Base-by-base conservation (phyloP, 2,797 vertebrate species). In the Okamejei kenojei region DNA sequence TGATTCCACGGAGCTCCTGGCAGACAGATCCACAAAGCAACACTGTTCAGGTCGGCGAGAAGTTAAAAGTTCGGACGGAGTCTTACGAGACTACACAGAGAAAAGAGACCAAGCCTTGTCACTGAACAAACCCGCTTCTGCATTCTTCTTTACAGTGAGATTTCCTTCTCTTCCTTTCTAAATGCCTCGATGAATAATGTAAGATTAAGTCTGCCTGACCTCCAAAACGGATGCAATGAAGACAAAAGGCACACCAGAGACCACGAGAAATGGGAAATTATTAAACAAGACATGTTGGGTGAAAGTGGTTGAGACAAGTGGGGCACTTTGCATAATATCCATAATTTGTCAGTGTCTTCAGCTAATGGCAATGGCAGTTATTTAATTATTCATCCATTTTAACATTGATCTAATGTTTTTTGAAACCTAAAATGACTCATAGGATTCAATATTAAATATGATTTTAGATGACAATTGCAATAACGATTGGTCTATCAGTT, bases 371-470 rank as follows among this genome's bases (percentile, higher is more conserved):
- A 45, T 74, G 68, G 21, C 71, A 92, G 38, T 76, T 58, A 54
- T 17, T 92, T 58, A 73, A 92, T 76, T 92, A 92, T 73, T 92
- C 71, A 92, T 92, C 68, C 90, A 92, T 73, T 92, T 74, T 58
- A 29, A 71, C 29, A 73, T 54, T 76, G 35, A 74, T 92, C 38
- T 15, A 58, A 76, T 15, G 21, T 54, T n/a, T 76, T 71, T 61
- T 54, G 29, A 29, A 76, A 15, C 45, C 23, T 13, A 76, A 92
- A 92, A 92, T 54, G 38, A 54, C 10, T 76, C 26, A 92, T 54
- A 54, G 29, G 71, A 29, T 92, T 92, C 38, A 2, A 76, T n/a
- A n/a, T 45, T 54, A 92, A 92, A 38, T 76, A 54, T 76, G 35
- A 29, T 92, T 91, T 54, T 74, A 35, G 84, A 88, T 58, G 61